Evolutionary conservation across 2,888 invertebrate species (phyloP), one percentile per base, ranked within the genome.

Genomic region (Ormyrus rosae): DNA sequence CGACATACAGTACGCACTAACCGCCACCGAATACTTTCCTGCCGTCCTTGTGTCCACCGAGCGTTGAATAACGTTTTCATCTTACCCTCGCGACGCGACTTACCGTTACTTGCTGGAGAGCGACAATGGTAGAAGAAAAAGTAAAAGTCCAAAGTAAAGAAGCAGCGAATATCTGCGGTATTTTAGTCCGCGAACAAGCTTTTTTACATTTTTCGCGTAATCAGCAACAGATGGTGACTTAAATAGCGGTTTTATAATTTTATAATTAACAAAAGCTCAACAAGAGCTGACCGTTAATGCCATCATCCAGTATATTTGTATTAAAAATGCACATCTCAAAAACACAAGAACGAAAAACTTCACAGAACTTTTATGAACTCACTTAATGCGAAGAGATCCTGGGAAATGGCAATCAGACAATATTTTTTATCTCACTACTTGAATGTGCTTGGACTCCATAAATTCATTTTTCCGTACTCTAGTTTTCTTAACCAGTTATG

Each of bases 281-380:
- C n/a, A n/a, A n/a, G n/a, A n/a, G n/a, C n/a, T n/a, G 3, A n/a
- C 8, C 6, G 46, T 70, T n/a, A n/a, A 6, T 46, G 55, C 46
- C 70, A 10, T 70, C 55, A 53, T 55, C 11, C 53, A 13, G 50
- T 9, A 45, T 50, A 55, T 68, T 19, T 68, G 8, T 51, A 65
- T 65, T 8, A 65, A 65, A 13, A 65, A 51, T 68, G n/a, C 55
- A 68, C 68, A 68, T 45, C 68, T 68, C 51, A 68, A 46, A 34
- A 68, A 11, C 68, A 68, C 68, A 68, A n/a, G 3, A 68, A 19
- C 51, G 51, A 10, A 65, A 65, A 65, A 65, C 65, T 68, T 68
- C 68, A 68, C 68, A 68, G 5, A 68, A 55, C 19, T 53, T 68
- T 55, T 1, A 34, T 53, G 53, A 9, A 8, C 34, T 51, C 50